A percentile compares a stretch with the other conserved stretches of the same genome.
phyloP scores from a whole-genome alignment of 37 sponge, comb jelly and placozoan species.

The Oopsacas minuta region DNA sequence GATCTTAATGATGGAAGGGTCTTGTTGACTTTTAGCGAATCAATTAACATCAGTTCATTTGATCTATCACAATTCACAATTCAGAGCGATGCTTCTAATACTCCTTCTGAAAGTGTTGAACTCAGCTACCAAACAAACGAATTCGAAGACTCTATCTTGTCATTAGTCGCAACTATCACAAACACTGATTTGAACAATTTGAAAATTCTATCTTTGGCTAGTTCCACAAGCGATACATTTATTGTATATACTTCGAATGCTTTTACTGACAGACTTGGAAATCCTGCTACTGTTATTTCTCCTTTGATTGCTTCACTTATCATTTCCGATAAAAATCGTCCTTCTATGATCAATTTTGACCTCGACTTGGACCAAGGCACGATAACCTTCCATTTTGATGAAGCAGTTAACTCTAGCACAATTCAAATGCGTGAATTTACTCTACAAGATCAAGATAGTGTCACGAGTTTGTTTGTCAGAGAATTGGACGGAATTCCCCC shows the following conservation, averaged over 20 bases:
- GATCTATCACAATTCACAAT: slow-evolving; percentile 20
- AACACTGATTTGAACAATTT: slow-evolving; percentile 3
- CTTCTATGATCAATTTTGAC: slow-evolving; percentile 22
- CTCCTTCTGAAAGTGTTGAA: background rate
- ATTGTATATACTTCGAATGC: background rate
- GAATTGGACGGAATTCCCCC: background rate
- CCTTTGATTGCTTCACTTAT: slow-evolving; percentile 9
- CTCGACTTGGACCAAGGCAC: slow-evolving; percentile 43
- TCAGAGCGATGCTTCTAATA: background rate
- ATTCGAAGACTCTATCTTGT: background rate
- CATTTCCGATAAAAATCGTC: slow-evolving; percentile 38
- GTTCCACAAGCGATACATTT: background rate
- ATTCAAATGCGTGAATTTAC: slow-evolving; percentile 18
- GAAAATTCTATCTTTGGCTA: background rate
- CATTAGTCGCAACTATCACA: background rate
- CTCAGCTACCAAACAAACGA: background rate
- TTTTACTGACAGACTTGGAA: slow-evolving; percentile 1
- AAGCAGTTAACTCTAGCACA: slow-evolving; percentile 35
- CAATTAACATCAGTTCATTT: slow-evolving; percentile 37
- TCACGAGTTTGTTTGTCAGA: background rate
- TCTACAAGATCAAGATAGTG: background rate
- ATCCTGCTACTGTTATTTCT: background rate
- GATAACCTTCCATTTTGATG: slow-evolving; percentile 49
- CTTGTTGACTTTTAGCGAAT: slow-evolving; percentile 60
- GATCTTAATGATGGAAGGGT: slow-evolving; percentile 56